Evolutionary conservation across 2,113 vertebrate genomes (phyloP).

Genomic region (Calyptommatus sinebrachiatus): DNA sequence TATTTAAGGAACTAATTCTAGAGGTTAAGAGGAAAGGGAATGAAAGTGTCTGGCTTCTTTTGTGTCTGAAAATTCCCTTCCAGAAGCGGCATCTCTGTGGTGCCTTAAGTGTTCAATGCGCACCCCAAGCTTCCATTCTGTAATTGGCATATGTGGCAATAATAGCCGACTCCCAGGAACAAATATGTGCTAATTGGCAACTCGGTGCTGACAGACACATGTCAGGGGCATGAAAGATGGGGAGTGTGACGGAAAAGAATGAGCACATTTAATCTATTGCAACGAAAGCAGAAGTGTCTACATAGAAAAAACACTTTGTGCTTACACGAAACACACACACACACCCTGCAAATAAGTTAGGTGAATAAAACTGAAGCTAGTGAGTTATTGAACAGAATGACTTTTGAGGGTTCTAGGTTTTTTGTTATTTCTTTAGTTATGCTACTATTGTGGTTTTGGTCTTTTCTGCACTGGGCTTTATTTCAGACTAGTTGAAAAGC

Average conservation of each 20-base stretch:
- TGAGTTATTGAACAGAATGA: background rate
- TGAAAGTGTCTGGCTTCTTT: background rate
- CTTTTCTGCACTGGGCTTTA: too few species aligned
- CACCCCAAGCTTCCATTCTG: background rate
- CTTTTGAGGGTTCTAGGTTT: background rate
- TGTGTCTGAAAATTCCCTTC: constrained; percentile 1
- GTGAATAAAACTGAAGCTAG: background rate
- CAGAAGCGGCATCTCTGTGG: background rate
- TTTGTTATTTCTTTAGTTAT: background rate
- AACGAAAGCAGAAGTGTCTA: background rate
- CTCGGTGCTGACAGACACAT: background rate
- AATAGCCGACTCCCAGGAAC: constrained; percentile 3
- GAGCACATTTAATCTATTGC: background rate
- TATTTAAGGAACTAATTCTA: background rate
- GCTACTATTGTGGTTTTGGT: too few species aligned
- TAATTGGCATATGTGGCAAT: constrained; percentile 11
- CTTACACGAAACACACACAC: too few species aligned
- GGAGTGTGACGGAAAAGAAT: background rate
- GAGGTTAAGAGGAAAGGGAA: background rate
- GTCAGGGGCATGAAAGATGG: background rate
- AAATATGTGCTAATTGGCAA: constrained; percentile 31
- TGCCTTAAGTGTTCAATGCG: background rate
- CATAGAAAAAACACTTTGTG: background rate
- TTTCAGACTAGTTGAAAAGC: too few species aligned
- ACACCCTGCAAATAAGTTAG: background rate